A percentile compares a stretch with the other conserved stretches of the same genome.
These are phyloP conservation scores for Trissolcus brochymenae DNA, from an alignment of 2,888 invertebrate genomes.

Conservation along the genomic window DNA sequence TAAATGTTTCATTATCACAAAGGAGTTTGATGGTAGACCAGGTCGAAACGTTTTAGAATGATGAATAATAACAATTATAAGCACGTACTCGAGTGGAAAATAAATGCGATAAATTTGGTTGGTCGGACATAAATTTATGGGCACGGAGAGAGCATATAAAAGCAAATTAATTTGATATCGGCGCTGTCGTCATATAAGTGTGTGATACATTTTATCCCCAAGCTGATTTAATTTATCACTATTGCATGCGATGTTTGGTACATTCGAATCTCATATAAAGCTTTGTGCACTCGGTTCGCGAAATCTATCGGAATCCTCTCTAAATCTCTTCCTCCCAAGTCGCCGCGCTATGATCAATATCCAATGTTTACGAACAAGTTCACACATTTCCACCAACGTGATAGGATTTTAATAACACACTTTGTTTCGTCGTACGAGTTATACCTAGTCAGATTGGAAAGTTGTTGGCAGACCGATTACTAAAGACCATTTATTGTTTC, in stretches of 20 bases:
- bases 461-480: constrained; percentile 18
- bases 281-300: constrained; percentile 31
- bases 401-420: constrained; percentile 52
- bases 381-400: constrained; percentile 36
- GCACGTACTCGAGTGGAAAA: background rate
- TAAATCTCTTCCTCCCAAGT: constrained; percentile 46
- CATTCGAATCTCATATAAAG: constrained; percentile 45
- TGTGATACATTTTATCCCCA: constrained; percentile 16
- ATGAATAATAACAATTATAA: constrained; percentile 1
- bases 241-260: constrained; percentile 44
- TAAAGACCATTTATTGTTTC: constrained; percentile 24
- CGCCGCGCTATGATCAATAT: constrained; percentile 50
- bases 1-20: too few species aligned
- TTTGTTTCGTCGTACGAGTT: constrained; percentile 41
- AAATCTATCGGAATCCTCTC: constrained; percentile 32
- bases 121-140: constrained; percentile 12
- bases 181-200: constrained; percentile 16
- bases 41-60: too few species aligned
- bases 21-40: too few species aligned
- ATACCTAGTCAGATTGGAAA: constrained; percentile 34
- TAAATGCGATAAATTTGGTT: constrained; percentile 6
- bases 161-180: constrained; percentile 30
- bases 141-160: constrained; percentile 1
- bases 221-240: constrained; percentile 53
- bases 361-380: constrained; percentile 52